Evolutionary conservation across 2,113 vertebrate genomes (phyloP).

Genomic region (Mus spicilegus): DNA sequence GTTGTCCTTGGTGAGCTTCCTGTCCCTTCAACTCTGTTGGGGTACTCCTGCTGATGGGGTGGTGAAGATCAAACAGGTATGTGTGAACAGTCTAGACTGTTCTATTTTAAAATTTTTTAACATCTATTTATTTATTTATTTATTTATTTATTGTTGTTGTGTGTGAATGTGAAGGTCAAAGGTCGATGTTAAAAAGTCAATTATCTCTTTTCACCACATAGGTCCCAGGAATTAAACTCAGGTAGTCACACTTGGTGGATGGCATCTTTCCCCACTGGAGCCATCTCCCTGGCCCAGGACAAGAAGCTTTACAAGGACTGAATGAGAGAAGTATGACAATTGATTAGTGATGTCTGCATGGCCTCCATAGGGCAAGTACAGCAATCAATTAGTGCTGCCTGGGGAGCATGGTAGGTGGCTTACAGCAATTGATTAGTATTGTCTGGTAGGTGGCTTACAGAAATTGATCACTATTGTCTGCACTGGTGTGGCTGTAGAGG

Average conservation of each 20-base stretch:
- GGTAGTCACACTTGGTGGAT: not conserved
- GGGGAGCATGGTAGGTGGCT: not conserved
- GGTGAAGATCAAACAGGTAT: not conserved
- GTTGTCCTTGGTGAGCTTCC: not conserved
- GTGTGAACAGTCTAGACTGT: not conserved
- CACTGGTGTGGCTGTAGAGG: too few relatives aligned
- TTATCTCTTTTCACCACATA: not conserved
- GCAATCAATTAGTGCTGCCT: not conserved
- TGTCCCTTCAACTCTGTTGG: not conserved
- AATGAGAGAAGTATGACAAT: not conserved
- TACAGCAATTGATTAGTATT: not conserved
- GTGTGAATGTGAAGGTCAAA: not conserved
- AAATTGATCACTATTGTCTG: not conserved
- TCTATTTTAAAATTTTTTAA: too few relatives aligned
- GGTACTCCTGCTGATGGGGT: fast-evolving
- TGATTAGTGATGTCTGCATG: not conserved
- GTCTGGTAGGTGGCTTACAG: too few relatives aligned
- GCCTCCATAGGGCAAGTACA: too few relatives aligned
- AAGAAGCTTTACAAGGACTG: not conserved
- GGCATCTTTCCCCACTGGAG: not conserved
- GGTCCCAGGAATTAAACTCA: not conserved
- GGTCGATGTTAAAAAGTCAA: not conserved
- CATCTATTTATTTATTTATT: too few relatives aligned
- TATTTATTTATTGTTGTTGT: too few relatives aligned
- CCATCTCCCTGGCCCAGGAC: not conserved